phyloP scores from a whole-genome alignment of 2,113 vertebrate genomes.

The Mirza zaza region DNA sequence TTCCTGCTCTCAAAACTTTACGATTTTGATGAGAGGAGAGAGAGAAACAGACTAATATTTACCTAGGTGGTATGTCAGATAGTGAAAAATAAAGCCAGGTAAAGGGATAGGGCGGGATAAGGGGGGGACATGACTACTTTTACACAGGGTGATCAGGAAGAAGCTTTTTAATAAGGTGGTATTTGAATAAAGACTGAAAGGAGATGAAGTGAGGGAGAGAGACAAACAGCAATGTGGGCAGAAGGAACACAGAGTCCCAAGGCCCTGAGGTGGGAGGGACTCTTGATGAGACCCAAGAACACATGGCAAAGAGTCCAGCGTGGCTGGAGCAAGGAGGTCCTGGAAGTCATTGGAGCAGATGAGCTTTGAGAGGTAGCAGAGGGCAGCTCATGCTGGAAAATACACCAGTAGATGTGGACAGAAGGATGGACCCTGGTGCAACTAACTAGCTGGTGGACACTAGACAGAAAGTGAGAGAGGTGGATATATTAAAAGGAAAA shows the following conservation, averaged over 20 bases:
- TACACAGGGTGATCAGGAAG: not conserved
- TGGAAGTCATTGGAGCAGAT: fast-evolving
- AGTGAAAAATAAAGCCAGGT: not conserved
- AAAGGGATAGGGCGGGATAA: not conserved
- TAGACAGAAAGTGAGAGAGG: not conserved
- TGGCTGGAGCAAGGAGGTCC: too few species aligned
- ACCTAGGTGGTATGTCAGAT: not conserved
- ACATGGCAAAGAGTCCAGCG: not conserved
- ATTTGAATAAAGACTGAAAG: not conserved
- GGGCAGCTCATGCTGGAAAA: not conserved
- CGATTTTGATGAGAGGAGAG: not conserved
- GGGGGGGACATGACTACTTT: not conserved
- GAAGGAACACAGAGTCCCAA: not conserved
- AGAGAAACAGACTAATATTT: not conserved
- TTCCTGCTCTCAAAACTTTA: not conserved
- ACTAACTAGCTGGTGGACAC: fast-evolving
- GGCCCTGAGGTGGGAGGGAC: not conserved
- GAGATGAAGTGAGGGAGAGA: not conserved
- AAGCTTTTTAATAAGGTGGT: not conserved
- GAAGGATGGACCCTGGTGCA: not conserved
- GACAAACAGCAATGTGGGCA: not conserved
- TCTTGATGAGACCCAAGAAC: not conserved
- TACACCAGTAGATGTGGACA: fast-evolving
- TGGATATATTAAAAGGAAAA: not conserved
- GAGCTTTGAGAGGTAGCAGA: not conserved